Percentiles rank a stretch among this genome's conserved stretches.
Evolutionary conservation across 2,888 invertebrate genomes (phyloP).

Genomic region (Chydorus sphaericus): DNA sequence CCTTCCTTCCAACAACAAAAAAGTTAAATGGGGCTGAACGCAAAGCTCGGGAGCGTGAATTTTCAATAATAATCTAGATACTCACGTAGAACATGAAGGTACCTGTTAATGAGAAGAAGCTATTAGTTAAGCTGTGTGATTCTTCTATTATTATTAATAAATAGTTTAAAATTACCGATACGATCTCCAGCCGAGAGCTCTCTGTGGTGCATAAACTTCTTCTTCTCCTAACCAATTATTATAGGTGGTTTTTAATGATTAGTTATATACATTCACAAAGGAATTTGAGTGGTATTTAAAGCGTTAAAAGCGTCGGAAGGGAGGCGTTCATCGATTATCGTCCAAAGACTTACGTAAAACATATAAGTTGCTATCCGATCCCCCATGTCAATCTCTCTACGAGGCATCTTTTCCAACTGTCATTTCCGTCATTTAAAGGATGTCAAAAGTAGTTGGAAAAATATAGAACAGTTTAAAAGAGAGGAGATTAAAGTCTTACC

Average conservation of each 20-base stretch:
- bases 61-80: too few species aligned
- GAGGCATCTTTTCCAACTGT: conserved; percentile 12
- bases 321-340: too few species aligned
- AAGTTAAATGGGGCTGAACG: neutral
- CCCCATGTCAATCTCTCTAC: conserved; percentile 17
- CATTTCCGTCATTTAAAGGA: conserved; percentile 13
- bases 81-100: conserved; percentile 25
- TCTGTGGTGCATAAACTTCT: conserved; percentile 12
- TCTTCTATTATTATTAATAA: too few species aligned
- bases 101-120: too few species aligned
- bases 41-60: too few species aligned
- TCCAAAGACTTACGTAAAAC: conserved; percentile 23
- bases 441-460: conserved; percentile 12
- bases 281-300: too few species aligned
- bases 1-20: neutral
- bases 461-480: neutral
- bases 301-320: too few species aligned
- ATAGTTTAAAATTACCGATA: too few species aligned
- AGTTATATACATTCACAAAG: neutral
- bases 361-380: conserved; percentile 24
- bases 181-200: conserved; percentile 21
- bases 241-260: neutral
- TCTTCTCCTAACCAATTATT: neutral
- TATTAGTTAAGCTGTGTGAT: too few species aligned
- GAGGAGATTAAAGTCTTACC: conserved; percentile 15